A percentile compares a stretch with the other conserved stretches of the same genome.
phyloP scores from a whole-genome alignment of 2,797 vertebrate genomes.

The Sylvilagus floridanus region DNA sequence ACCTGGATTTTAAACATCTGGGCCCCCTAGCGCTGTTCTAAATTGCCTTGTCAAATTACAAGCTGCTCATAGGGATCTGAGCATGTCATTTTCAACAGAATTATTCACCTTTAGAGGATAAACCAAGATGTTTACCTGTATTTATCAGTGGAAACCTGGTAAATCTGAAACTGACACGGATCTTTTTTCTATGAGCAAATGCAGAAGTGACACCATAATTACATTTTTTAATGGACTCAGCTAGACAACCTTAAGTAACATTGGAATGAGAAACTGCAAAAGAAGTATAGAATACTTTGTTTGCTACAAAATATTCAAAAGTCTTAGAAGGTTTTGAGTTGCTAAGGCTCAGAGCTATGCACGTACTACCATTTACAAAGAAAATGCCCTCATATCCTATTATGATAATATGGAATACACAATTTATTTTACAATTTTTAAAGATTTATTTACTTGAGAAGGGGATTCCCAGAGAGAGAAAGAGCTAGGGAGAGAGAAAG shows the following conservation, averaged over 20 bases:
- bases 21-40: background rate
- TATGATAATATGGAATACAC: background rate
- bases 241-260: background rate
- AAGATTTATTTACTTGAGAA: too few relatives aligned
- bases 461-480: too few relatives aligned
- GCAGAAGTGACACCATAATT: background rate
- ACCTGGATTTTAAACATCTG: conserved; percentile 34
- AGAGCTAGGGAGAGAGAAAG: too few relatives aligned
- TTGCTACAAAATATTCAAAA: background rate
- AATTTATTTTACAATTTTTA: too few relatives aligned
- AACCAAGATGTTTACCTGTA: background rate
- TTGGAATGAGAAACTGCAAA: background rate
- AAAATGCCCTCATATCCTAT: conserved; percentile 22
- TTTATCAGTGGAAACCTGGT: background rate
- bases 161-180: background rate
- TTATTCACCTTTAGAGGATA: background rate
- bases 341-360: background rate
- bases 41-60: conserved; percentile 53
- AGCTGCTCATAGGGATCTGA: background rate
- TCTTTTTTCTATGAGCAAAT: background rate
- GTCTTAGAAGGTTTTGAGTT: background rate
- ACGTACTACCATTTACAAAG: background rate
- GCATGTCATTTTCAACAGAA: conserved; percentile 26
- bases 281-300: background rate
- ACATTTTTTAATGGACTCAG: background rate